phyloP scores from a whole-genome alignment of 2,888 invertebrate genomes.

The Tipula unca region DNA sequence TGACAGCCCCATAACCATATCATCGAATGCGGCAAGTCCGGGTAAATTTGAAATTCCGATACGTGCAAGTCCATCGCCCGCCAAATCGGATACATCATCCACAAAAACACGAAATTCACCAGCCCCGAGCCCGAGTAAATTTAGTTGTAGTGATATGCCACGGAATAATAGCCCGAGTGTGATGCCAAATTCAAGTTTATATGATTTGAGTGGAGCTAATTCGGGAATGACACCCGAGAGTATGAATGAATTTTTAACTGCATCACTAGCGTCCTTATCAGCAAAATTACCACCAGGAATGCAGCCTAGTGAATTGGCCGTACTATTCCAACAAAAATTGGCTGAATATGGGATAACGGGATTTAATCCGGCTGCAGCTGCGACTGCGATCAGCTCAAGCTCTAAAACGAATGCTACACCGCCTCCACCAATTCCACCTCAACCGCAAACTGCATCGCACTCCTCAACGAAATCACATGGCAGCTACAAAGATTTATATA shows the following conservation, averaged over 20 bases:
- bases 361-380: constrained; percentile 38
- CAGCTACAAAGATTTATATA: constrained; percentile 9
- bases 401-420: neutral
- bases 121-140: constrained; percentile 43
- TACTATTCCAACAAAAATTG: constrained; percentile 35
- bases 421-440: neutral
- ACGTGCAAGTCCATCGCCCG: constrained; percentile 50
- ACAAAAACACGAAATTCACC: constrained; percentile 48
- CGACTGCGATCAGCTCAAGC: constrained; percentile 35
- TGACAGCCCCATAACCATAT: constrained; percentile 40
- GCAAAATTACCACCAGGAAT: constrained; percentile 40
- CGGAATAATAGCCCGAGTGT: constrained; percentile 37
- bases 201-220: constrained; percentile 21
- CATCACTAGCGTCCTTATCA: constrained; percentile 38
- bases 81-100: constrained; percentile 51
- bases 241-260: constrained; percentile 39
- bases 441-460: constrained; percentile 17
- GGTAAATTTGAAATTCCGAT: constrained; percentile 49
- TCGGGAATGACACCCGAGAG: constrained; percentile 23
- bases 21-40: constrained; percentile 41
- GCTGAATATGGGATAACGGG: constrained; percentile 39
- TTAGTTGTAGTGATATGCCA: constrained; percentile 37
- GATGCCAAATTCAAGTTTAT: constrained; percentile 38
- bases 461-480: neutral
- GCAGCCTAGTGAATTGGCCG: constrained; percentile 36